These are phyloP conservation scores for Natrix natrix DNA, from an alignment of 2,797 vertebrate genomes.

Conservation along the genomic window DNA sequence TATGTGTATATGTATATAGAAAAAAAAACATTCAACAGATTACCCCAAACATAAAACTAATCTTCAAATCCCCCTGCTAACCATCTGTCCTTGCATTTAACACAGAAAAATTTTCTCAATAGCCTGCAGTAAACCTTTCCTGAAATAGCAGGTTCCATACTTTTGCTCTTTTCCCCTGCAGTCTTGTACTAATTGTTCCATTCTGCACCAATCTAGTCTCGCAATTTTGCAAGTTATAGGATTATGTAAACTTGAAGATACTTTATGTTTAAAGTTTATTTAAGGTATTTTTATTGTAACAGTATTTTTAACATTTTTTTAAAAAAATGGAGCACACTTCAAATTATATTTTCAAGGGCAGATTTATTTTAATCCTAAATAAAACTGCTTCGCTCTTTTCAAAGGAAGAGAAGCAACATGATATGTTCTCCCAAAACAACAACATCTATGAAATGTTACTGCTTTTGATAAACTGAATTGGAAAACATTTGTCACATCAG, in stretches of 20 bases:
- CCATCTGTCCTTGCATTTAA: neutral
- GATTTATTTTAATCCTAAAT: neutral
- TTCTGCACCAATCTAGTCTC: neutral
- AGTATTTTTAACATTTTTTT: neutral
- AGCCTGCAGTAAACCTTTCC: neutral
- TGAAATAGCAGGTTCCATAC: neutral
- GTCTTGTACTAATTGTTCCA: neutral
- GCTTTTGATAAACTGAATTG: constrained; percentile 5
- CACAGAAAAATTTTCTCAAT: neutral
- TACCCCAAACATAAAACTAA: neutral
- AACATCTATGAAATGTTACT: neutral
- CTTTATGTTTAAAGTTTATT: neutral
- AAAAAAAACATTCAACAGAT: neutral
- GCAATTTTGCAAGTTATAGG: neutral
- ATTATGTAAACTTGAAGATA: neutral
- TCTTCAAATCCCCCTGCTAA: neutral
- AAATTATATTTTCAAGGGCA: neutral
- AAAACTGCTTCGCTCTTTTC: neutral
- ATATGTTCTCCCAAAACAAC: neutral
- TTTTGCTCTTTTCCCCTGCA: neutral
- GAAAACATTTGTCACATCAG: neutral
- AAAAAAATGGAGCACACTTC: neutral
- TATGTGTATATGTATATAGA: neutral
- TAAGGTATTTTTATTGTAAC: neutral
- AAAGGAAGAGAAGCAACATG: neutral